These are phyloP conservation scores for Speoplatyrhinus poulsoni DNA, from an alignment of 2,113 vertebrate genomes.

Conservation along the genomic window DNA sequence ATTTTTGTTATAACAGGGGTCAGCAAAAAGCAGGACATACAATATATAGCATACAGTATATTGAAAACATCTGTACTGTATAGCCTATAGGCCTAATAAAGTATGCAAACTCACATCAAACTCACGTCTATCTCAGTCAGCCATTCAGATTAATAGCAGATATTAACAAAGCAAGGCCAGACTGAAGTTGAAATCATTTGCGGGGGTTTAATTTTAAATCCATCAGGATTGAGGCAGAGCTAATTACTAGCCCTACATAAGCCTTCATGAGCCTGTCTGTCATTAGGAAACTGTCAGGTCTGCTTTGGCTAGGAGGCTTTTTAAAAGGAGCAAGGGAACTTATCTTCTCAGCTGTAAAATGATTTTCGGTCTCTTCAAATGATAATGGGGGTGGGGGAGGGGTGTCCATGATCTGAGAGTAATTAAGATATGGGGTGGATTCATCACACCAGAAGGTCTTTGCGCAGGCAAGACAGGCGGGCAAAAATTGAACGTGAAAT, in stretches of 20 bases:
- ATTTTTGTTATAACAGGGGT: constrained; percentile 16
- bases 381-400: constrained; percentile 29
- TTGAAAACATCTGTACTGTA: too few relatives aligned
- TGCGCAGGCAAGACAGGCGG: constrained; percentile 58
- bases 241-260: constrained; percentile 55
- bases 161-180: constrained; percentile 56
- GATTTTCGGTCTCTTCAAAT: constrained; percentile 72
- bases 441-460: constrained; percentile 59
- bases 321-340: constrained; percentile 68
- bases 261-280: constrained; percentile 58
- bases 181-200: constrained; percentile 58
- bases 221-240: constrained; percentile 41
- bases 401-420: constrained; percentile 74
- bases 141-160: constrained; percentile 55
- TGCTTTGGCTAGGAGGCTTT: constrained; percentile 45
- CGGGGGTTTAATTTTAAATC: constrained; percentile 60
- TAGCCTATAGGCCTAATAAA: constrained; percentile 7
- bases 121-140: neutral
- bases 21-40: constrained; percentile 18
- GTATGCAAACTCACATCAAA: neutral
- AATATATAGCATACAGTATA: neutral
- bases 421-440: constrained; percentile 73
- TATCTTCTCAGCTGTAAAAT: constrained; percentile 78
- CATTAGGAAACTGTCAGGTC: constrained; percentile 64
- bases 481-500: constrained; percentile 69